These are phyloP conservation scores for Strongylocentrotus purpuratus DNA, from an alignment of 35 echinoderm and acorn worm genomes.

Conservation along the genomic window DNA sequence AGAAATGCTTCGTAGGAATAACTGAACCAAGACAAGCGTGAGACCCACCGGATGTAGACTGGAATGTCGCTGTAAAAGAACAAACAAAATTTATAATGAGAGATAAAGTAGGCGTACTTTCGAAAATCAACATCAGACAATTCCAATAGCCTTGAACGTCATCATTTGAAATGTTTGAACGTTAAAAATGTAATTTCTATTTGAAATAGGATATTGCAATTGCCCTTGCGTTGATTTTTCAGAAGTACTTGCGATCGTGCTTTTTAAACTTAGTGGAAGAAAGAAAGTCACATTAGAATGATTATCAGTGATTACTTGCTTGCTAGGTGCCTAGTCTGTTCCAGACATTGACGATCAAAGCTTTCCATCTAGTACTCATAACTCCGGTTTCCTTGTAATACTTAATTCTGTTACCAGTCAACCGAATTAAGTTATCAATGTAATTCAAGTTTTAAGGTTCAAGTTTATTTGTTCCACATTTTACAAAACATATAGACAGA, in stretches of 20 bases:
- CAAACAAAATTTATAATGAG: background rate
- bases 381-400: too few species aligned
- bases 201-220: background rate
- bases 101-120: background rate
- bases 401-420: too few species aligned
- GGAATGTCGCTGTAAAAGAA: conserved; percentile 54
- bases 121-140: background rate
- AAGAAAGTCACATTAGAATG: too few species aligned
- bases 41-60: conserved; percentile 6
- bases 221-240: too few species aligned
- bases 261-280: background rate
- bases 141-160: background rate
- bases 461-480: too few species aligned
- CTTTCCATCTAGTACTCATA: too few species aligned
- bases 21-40: conserved; percentile 48
- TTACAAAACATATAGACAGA: too few species aligned
- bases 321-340: too few species aligned
- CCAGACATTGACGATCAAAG: too few species aligned
- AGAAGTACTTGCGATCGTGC: background rate
- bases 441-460: too few species aligned
- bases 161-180: background rate
- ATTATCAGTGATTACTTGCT: too few species aligned
- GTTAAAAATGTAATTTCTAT: background rate
- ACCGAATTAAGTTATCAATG: too few species aligned
- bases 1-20: conserved; percentile 43